Base-by-base conservation (phyloP, 2,797 vertebrate genomes). In the Semaprochilodus insignis region DNA sequence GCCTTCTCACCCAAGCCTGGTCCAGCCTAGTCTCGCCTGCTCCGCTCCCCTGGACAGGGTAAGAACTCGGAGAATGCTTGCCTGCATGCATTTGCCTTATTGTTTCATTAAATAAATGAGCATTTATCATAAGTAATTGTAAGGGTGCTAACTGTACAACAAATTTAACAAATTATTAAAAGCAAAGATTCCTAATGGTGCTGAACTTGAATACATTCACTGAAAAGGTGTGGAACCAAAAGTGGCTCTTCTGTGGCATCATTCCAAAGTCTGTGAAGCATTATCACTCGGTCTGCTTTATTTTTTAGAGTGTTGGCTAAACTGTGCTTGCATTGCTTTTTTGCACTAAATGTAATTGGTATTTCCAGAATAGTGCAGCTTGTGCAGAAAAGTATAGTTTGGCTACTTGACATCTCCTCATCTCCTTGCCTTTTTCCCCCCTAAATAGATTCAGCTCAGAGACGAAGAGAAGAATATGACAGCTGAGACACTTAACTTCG, bases 401-500 rank as follows among this genome's bases (percentile, higher is more conserved):
- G 2, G 11, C 54, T 27, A 19, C 40, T 15, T 66, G 15, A 25
- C 31, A 59, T 23, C 8, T 67, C 36, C 15, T 69, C 52, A 23
- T 34, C 19, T 17, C 31, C 74, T 16, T 44, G 14, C 10, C 11
- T 11, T 25, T 69, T 40, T 2, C 1, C 1, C 6, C 2, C 6
- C 2, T 5, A 34, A 81, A 93, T 93, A 94, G 93, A 94, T 93
- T 95, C 91, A 92, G 90, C 91, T 93, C 92, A 93, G 87, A 93
- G 92, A 89, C 90, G 94, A 95, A 92, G 92, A 91, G 93, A 95
- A 91, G 94, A 95, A 94, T 88, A 97, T 98, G 97, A 97, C 97
- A 90, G 97, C 97, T 90, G 97, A 98, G 95, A 97, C 97, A 83
- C 96, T 98, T 92, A 97, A 97, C 94, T 98, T 98, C 92, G 97